Evolutionary conservation across 1,140 invertebrate genomes (phyloP).

Genomic region (Drosophila chauvacae): DNA sequence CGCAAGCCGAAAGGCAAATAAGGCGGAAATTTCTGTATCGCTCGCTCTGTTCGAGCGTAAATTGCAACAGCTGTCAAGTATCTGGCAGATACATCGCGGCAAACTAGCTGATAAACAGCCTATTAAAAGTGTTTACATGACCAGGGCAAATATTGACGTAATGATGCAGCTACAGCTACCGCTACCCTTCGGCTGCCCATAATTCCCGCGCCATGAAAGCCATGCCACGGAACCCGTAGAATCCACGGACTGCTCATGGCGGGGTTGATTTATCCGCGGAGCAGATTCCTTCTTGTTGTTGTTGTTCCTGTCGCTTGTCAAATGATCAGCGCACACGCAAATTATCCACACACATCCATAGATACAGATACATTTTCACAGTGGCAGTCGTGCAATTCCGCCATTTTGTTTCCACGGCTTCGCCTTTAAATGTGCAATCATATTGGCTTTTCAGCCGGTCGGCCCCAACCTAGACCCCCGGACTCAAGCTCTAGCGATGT

Average conservation of each 20-base stretch:
- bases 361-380: neutral
- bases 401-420: conserved; percentile 64
- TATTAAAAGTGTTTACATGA: conserved; percentile 82
- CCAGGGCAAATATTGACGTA: conserved; percentile 76
- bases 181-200: neutral
- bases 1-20: conserved; percentile 58
- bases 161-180: conserved; percentile 51
- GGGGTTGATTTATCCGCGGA: conserved; percentile 41
- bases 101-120: conserved; percentile 71
- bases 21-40: conserved; percentile 46
- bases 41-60: conserved; percentile 69
- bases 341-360: conserved; percentile 16
- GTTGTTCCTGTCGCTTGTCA: conserved; percentile 68
- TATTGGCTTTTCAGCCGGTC: neutral
- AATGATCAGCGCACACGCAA: conserved; percentile 77
- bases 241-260: conserved; percentile 12
- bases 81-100: conserved; percentile 59
- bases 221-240: neutral
- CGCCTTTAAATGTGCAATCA: conserved; percentile 73
- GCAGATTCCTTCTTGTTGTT: conserved; percentile 26
- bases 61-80: conserved; percentile 81
- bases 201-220: conserved; percentile 7
- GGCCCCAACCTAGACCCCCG: conserved; percentile 22
- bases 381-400: conserved; percentile 34
- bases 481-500: conserved; percentile 8